A percentile compares a stretch with the other conserved stretches of the same genome.
Evolutionary conservation across 2,113 vertebrate genomes (phyloP).

Genomic region (Bombycilla garrulus): DNA sequence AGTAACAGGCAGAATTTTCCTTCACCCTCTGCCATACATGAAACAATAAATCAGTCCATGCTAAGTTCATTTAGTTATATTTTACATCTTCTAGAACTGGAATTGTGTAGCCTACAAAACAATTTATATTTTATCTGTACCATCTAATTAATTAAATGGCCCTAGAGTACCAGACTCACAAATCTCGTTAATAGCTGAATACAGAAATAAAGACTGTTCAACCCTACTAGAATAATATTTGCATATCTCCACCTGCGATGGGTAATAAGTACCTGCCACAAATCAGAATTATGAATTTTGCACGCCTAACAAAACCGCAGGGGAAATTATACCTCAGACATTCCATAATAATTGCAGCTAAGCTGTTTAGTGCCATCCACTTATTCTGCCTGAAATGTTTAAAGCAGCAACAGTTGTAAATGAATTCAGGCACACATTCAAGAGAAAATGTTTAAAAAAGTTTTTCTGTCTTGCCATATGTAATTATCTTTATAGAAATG

Average conservation of each 20-base stretch:
- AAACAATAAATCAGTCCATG: slow-evolving; percentile 59
- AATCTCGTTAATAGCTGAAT: slow-evolving; percentile 86
- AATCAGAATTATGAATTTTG: slow-evolving; percentile 88
- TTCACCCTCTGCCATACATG: not conserved
- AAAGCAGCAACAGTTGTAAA: slow-evolving; percentile 84
- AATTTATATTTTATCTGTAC: slow-evolving; percentile 84
- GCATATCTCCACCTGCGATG: slow-evolving; percentile 89
- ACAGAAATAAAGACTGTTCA: slow-evolving; percentile 83
- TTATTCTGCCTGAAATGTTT: slow-evolving; percentile 86
- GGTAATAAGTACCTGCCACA: slow-evolving; percentile 88
- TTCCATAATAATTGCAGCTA: slow-evolving; percentile 87
- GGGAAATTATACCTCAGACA: slow-evolving; percentile 89
- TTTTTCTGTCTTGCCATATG: slow-evolving; percentile 75
- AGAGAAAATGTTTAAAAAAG: slow-evolving; percentile 71
- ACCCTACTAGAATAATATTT: slow-evolving; percentile 85
- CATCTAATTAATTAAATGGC: slow-evolving; percentile 87
- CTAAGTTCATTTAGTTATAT: slow-evolving; percentile 69
- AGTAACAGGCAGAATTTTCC: slow-evolving; percentile 40
- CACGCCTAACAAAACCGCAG: slow-evolving; percentile 83
- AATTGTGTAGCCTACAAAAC: slow-evolving; percentile 78
- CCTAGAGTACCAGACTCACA: slow-evolving; percentile 82
- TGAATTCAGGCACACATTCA: slow-evolving; percentile 80
- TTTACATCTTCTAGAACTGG: slow-evolving; percentile 68
- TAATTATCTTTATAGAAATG: slow-evolving; percentile 78
- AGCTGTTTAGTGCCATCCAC: slow-evolving; percentile 86